A percentile compares a stretch with the other conserved stretches of the same genome.
These are phyloP conservation scores for Todiramphus saurophagus DNA, from an alignment of 2,113 vertebrate genomes.

Conservation along the genomic window DNA sequence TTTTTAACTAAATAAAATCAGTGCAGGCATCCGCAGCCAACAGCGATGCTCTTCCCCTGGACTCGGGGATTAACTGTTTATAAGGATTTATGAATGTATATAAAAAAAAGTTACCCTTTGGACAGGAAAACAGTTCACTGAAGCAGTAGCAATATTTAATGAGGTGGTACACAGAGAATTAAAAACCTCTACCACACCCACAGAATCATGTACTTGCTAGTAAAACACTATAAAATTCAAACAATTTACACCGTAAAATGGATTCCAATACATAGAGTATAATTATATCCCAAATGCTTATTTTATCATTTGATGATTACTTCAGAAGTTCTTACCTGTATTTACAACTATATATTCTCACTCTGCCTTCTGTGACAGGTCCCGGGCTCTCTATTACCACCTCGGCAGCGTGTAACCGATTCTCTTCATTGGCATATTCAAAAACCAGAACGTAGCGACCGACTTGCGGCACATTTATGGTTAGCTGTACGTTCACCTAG, in stretches of 20 bases:
- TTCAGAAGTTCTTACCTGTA: conserved; percentile 80
- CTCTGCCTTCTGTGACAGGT: conserved; percentile 68
- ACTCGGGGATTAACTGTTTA: neutral
- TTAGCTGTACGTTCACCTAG: conserved; percentile 82
- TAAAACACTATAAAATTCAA: neutral
- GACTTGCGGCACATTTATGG: conserved; percentile 74
- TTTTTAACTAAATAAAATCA: neutral
- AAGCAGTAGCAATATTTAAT: neutral
- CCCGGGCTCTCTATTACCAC: conserved; percentile 67
- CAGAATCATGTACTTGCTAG: neutral
- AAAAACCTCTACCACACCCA: neutral
- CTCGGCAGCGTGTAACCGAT: conserved; percentile 71
- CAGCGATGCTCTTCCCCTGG: neutral
- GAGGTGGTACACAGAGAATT: neutral
- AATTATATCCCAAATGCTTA: neutral
- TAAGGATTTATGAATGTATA: neutral
- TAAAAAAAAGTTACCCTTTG: neutral
- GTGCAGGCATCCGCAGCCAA: neutral
- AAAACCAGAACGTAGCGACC: conserved; percentile 83
- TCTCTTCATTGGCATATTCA: conserved; percentile 83
- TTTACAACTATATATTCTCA: conserved; percentile 87
- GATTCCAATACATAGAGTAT: neutral
- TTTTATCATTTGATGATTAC: neutral
- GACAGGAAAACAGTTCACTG: neutral
- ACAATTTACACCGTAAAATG: neutral